Evolutionary conservation across 1,140 invertebrate genomes (phyloP).

Genomic region (Zaprionus gabonicus): DNA sequence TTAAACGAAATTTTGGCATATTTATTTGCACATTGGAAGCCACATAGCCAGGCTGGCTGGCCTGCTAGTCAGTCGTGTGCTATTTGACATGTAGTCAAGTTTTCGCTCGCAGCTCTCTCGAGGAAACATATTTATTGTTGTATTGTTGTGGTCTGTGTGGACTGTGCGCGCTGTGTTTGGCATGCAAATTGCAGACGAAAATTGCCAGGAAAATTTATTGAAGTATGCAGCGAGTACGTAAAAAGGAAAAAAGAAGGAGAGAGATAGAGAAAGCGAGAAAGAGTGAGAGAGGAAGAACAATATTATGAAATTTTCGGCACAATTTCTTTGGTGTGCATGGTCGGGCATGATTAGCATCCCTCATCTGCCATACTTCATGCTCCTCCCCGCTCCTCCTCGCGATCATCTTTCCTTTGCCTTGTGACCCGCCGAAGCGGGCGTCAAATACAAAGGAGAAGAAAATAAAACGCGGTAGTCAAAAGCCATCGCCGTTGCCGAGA

Average conservation of each 20-base stretch:
- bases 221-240: constrained; percentile 39
- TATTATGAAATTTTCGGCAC: constrained; percentile 69
- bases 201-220: constrained; percentile 52
- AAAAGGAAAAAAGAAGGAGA: constrained; percentile 11
- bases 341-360: constrained; percentile 52
- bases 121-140: constrained; percentile 37
- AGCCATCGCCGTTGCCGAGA: constrained; percentile 51
- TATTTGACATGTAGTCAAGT: constrained; percentile 25
- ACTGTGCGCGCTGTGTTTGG: constrained; percentile 25
- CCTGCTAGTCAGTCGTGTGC: constrained; percentile 12
- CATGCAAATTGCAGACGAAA: constrained; percentile 69
- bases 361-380: background rate
- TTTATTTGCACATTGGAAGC: constrained; percentile 54
- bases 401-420: background rate
- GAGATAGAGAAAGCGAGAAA: background rate
- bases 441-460: constrained; percentile 57
- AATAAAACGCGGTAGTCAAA: constrained; percentile 60
- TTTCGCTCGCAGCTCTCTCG: constrained; percentile 7
- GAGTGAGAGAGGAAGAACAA: constrained; percentile 4
- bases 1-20: constrained; percentile 61
- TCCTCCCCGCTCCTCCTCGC: background rate
- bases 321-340: constrained; percentile 65
- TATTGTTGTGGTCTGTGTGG: constrained; percentile 6
- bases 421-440: constrained; percentile 39
- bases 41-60: background rate